Evolutionary conservation across 2,113 vertebrate species (phyloP).

Genomic region (Atherinomorus stipes): DNA sequence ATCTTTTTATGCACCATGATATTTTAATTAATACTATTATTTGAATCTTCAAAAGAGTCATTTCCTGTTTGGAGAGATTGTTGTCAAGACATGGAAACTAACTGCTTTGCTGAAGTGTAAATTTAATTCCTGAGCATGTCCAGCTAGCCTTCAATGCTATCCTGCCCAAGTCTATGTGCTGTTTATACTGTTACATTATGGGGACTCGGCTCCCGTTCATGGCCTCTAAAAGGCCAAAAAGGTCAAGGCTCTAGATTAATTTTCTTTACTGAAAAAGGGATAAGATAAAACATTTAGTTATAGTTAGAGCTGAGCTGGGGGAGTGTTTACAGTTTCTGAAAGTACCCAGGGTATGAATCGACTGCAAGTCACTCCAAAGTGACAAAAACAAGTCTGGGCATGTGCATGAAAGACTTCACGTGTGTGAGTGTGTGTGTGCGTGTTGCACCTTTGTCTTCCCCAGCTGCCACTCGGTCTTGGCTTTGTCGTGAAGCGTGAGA

Average conservation of each 20-base stretch:
- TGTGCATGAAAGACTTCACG: conserved; percentile 22
- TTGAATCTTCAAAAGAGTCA: not conserved
- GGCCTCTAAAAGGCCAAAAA: not conserved
- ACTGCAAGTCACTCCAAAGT: conserved; percentile 37
- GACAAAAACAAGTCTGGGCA: conserved; percentile 55
- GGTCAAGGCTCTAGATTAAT: not conserved
- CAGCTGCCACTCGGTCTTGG: conserved; percentile 88
- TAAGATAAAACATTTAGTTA: conserved; percentile 3
- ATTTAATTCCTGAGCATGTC: conserved; percentile 4
- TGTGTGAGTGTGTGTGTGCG: conserved; percentile 7
- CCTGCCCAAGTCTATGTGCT: not conserved
- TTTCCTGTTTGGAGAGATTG: not conserved
- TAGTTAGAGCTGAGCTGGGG: not conserved
- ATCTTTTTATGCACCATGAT: not conserved
- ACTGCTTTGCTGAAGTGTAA: not conserved
- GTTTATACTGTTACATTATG: not conserved
- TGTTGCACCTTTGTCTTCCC: conserved; percentile 90
- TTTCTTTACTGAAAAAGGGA: not conserved
- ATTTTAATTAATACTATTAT: too few relatives aligned
- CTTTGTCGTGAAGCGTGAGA: conserved; percentile 81
- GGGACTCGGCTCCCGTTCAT: not conserved
- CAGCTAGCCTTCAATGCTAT: not conserved
- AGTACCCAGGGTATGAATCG: conserved; percentile 23
- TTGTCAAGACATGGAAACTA: not conserved
- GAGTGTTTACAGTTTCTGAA: conserved; percentile 17